phyloP scores from a whole-genome alignment of 2,113 vertebrate genomes.

The Oxygymnocypris stewartii region DNA sequence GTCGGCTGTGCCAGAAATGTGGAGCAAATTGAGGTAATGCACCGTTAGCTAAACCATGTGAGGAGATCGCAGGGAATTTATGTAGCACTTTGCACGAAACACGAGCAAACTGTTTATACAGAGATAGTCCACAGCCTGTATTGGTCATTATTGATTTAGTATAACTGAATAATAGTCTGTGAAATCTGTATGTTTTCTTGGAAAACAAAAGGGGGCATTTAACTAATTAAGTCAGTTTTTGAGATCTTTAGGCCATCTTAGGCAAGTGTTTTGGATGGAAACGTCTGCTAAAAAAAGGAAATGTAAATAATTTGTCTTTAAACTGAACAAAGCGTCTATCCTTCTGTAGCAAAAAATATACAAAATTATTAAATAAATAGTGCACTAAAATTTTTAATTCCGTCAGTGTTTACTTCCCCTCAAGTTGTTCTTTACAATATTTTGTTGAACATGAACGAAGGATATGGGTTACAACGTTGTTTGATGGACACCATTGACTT shows the following conservation, averaged over 20 bases:
- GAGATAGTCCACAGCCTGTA: not conserved
- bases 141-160: not conserved
- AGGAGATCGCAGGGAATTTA: not conserved
- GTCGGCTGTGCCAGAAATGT: slow-evolving; percentile 83
- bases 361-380: not conserved
- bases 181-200: not conserved
- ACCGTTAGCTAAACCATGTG: not conserved
- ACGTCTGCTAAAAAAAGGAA: not conserved
- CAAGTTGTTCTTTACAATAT: too few relatives aligned
- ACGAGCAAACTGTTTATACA: not conserved
- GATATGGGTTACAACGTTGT: too few relatives aligned
- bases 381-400: too few relatives aligned
- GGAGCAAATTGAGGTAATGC: slow-evolving; percentile 80
- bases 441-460: too few relatives aligned
- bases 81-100: not conserved
- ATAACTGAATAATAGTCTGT: not conserved
- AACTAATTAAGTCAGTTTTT: too few relatives aligned
- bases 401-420: too few relatives aligned
- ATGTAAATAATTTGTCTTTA: not conserved
- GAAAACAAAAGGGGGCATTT: not conserved
- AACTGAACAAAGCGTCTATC: not conserved
- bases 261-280: not conserved
- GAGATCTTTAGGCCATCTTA: too few relatives aligned
- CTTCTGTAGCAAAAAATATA: not conserved
- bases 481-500: too few relatives aligned